Conservation (phyloP, 2,888 invertebrate species). For the Neoitamus cyanurus region DNA sequence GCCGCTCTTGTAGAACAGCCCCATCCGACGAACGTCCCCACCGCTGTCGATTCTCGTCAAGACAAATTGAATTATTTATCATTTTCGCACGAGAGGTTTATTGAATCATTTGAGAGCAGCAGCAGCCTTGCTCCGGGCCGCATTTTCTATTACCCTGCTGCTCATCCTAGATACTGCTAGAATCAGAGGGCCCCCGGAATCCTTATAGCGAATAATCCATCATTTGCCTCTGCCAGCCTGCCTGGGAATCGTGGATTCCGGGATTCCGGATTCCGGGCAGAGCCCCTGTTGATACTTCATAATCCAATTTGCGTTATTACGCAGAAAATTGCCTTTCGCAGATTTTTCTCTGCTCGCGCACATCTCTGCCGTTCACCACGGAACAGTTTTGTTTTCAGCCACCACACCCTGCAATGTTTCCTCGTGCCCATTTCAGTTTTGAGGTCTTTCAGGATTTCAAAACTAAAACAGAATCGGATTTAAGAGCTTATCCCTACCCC, state of each 20-base stretch:
- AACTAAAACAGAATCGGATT: background rate
- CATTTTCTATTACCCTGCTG: constrained; percentile 14
- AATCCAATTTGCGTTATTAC: constrained; percentile 44
- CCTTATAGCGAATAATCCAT: constrained; percentile 41
- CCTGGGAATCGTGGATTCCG: background rate
- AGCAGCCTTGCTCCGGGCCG: background rate
- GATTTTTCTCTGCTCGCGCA: constrained; percentile 9
- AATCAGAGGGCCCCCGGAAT: constrained; percentile 23
- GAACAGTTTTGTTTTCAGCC: background rate
- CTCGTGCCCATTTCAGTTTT: background rate
- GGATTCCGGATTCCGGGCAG: constrained; percentile 16
- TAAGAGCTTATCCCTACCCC: background rate
- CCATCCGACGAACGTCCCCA: background rate
- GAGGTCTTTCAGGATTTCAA: background rate
- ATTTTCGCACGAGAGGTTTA: constrained; percentile 45
- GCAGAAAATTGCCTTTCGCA: constrained; percentile 40
- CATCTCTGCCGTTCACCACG: background rate
- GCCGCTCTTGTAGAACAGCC: background rate
- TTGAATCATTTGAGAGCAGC: constrained; percentile 34
- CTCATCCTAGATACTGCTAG: constrained; percentile 23
- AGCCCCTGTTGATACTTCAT: constrained; percentile 39
- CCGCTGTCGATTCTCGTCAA: constrained; percentile 31
- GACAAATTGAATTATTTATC: constrained; percentile 46
- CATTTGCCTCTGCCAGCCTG: constrained; percentile 10
- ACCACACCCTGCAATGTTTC: background rate